phyloP scores from a whole-genome alignment of 2,797 vertebrate genomes.

The Karalla daura region DNA sequence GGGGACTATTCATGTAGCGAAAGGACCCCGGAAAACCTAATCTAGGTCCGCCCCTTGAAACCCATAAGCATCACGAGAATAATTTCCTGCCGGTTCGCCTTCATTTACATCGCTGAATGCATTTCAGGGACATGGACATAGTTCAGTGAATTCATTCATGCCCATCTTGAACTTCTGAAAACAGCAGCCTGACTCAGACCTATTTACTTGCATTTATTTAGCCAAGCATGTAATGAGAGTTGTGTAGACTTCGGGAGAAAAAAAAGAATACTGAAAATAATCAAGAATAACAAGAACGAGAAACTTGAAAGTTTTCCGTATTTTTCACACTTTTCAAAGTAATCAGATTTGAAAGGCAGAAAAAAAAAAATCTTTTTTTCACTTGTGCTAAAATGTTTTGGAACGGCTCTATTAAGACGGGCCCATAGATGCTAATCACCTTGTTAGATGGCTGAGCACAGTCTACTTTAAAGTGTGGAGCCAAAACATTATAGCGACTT shows the following conservation, averaged over 20 bases:
- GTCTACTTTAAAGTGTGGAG: constrained; percentile 10
- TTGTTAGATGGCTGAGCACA: constrained; percentile 31
- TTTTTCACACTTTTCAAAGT: constrained; percentile 11
- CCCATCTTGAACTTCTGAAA: constrained; percentile 23
- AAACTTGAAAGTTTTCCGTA: constrained; percentile 9
- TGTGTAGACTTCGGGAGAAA: constrained; percentile 6
- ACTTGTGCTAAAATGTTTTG: constrained; percentile 11
- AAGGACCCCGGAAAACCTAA: not conserved
- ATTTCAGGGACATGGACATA: constrained; percentile 20
- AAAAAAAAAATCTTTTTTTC: constrained; percentile 12
- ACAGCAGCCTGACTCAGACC: constrained; percentile 20
- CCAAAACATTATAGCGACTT: constrained; percentile 9
- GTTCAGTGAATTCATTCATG: constrained; percentile 32
- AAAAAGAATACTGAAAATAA: constrained; percentile 31
- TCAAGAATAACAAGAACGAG: constrained; percentile 20
- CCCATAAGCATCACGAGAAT: not conserved
- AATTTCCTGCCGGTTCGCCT: not conserved
- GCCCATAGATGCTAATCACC: constrained; percentile 9
- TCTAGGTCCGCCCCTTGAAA: not conserved
- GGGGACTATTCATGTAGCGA: not conserved
- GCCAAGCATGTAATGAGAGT: constrained; percentile 63
- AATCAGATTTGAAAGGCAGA: not conserved
- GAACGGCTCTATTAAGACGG: constrained; percentile 2
- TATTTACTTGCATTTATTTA: constrained; percentile 53
- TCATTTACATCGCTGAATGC: not conserved